Evolutionary conservation across 2,797 vertebrate genomes (phyloP), one percentile per base, ranked within the genome.

Genomic region (Aulostomus chinensis): DNA sequence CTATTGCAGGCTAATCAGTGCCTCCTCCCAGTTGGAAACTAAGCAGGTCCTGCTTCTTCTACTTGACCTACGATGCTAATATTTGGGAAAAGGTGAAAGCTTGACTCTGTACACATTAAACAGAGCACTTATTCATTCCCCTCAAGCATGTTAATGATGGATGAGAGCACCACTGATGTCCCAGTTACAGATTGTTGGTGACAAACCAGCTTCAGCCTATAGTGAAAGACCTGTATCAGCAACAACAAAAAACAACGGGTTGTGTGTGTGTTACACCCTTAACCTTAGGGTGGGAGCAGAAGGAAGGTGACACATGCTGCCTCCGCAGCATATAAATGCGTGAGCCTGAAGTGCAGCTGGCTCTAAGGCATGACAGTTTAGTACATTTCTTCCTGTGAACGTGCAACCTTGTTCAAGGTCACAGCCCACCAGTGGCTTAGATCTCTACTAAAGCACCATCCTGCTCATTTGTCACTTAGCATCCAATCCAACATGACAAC

Each of bases 401-500:
- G 46, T 65, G 61, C 59, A 52, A 56, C 71, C 66, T 75, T 45
- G 49, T 13, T 16, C 83, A 76, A 87, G 85, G 86, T 83, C 75
- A 75, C 53, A 52, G 15, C 39, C 60, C 5, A 9, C 70, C 58
- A 34, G 62, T 56, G 72, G 76, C 61, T 55, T 38, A 16, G 59
- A 65, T 64, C 57, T 53, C 53, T 25, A 53, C 56, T 18, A 12
- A 68, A 68, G 52, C 67, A 43, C 28, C 60, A 45, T 38, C 38
- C 26, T 0, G 13, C 33, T 69, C 57, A 60, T 73, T 70, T 79
- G 41, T 74, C 62, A 62, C 60, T 56, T 29, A 17, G 36, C 32
- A 58, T 73, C 61, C 39, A 43, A 22, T 58, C 58, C 38, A 78
- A 73, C 34, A 90, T 91, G 89, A 85, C 88, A 14, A 86, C 90